phyloP scores from a whole-genome alignment of 2,797 vertebrate genomes.

The Echiichthys vipera region DNA sequence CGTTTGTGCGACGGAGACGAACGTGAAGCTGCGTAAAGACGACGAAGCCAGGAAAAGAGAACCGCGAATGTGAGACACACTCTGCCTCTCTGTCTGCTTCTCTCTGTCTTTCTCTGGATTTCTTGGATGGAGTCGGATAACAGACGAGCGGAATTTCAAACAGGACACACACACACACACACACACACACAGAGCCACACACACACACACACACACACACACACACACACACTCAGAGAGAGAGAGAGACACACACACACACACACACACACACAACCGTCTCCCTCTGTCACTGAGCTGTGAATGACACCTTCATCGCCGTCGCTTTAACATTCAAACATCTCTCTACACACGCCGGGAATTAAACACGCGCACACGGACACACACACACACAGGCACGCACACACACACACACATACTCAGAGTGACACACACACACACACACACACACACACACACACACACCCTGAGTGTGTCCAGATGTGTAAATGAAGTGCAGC shows the following conservation, averaged over 20 bases:
- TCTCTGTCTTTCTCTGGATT: constrained; percentile 49
- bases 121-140: constrained; percentile 71
- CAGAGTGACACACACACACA: no score
- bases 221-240: constrained; percentile 13
- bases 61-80: no score
- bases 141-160: constrained; percentile 79
- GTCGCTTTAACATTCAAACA: constrained; percentile 70
- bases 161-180: constrained; percentile 58
- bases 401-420: no score
- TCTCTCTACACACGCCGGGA: constrained; percentile 33
- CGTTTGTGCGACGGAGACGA: no score
- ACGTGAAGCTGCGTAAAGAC: no score
- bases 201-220: constrained; percentile 8
- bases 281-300: constrained; percentile 68
- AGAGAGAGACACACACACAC: constrained; percentile 22
- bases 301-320: constrained; percentile 78
- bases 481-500: constrained; percentile 70
- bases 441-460: neutral
- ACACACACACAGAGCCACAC: constrained; percentile 30
- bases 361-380: constrained; percentile 8
- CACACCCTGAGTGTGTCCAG: constrained; percentile 24
- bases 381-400: neutral
- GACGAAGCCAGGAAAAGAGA: no score
- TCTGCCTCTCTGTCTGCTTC: constrained; percentile 19
- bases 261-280: constrained; percentile 4